Evolutionary conservation across 2,113 vertebrate species (phyloP).

Genomic region (Vulpes lagopus): DNA sequence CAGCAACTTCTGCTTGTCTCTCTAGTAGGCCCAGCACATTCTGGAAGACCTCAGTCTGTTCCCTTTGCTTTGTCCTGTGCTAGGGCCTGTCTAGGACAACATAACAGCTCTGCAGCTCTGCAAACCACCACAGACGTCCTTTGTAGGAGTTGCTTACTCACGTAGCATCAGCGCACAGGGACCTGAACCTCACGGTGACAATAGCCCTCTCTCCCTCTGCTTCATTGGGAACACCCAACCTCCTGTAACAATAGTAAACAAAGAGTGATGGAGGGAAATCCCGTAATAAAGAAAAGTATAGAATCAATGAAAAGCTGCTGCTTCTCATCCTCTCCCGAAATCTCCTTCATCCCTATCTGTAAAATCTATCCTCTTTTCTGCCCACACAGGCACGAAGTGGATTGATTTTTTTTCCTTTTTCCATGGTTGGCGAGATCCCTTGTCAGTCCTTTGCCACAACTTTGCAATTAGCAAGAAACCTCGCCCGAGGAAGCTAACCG

Average conservation of each 20-base stretch:
- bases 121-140: background rate
- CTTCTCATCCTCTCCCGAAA: background rate
- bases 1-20: background rate
- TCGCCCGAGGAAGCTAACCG: background rate
- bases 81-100: rapidly evolving
- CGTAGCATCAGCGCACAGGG: rapidly evolving
- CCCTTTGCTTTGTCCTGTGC: background rate
- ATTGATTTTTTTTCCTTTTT: background rate
- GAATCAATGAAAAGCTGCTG: background rate
- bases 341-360: background rate
- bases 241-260: background rate
- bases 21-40: background rate
- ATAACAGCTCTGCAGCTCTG: background rate
- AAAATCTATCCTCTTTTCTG: background rate
- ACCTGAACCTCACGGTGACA: background rate
- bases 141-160: background rate
- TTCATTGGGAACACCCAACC: background rate
- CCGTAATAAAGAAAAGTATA: background rate
- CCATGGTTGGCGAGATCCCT: background rate
- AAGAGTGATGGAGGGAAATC: background rate
- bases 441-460: background rate
- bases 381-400: background rate
- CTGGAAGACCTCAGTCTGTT: background rate
- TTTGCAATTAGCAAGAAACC: background rate
- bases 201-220: background rate